Evolutionary conservation across 2,113 vertebrate genomes (phyloP).

Genomic region (Nesospiza acunhae): DNA sequence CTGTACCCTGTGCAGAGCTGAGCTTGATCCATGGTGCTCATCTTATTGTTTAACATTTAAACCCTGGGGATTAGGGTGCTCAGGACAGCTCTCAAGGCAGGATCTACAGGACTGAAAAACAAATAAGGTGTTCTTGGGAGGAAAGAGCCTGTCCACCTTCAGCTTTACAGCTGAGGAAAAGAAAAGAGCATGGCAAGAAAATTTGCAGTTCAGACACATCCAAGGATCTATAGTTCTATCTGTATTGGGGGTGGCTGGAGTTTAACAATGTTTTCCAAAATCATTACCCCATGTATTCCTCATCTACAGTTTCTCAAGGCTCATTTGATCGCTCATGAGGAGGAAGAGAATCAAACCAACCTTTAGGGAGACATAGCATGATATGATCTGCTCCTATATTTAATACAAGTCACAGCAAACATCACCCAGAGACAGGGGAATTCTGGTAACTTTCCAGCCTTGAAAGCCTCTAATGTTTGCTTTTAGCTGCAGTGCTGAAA

Average conservation of each 20-base stretch:
- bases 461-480: not conserved
- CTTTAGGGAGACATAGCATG: rapidly evolving
- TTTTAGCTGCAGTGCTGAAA: not conserved
- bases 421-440: not conserved
- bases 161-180: not conserved
- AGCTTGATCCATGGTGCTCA: not conserved
- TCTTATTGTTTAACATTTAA: no score
- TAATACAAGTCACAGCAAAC: not conserved
- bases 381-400: not conserved
- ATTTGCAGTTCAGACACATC: no score
- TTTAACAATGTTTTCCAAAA: not conserved
- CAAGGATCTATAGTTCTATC: not conserved
- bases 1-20: not conserved
- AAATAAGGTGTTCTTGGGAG: not conserved
- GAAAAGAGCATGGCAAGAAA: no score
- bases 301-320: not conserved
- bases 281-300: not conserved
- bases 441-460: not conserved
- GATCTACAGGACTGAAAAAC: not conserved
- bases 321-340: not conserved
- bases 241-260: not conserved
- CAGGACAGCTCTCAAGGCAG: not conserved
- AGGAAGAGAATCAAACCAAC: not conserved
- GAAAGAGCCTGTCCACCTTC: not conserved
- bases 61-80: not conserved